A percentile compares a stretch with the other conserved stretches of the same genome.
phyloP scores from a whole-genome alignment of 2,888 invertebrate genomes.

The Diaphora mendica region DNA sequence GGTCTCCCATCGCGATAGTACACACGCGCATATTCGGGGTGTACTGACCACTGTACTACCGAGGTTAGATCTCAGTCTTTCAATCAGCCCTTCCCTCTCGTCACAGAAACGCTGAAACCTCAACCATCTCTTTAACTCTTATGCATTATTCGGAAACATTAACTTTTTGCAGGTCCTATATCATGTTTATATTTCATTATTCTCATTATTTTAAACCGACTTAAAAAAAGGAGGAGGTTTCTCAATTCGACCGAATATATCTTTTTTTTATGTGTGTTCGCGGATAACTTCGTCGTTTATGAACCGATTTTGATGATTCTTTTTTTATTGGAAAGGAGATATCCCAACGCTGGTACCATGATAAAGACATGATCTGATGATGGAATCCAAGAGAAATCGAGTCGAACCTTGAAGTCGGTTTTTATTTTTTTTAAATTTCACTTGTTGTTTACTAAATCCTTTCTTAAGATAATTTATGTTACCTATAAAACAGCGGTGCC shows the following conservation, averaged over 20 bases:
- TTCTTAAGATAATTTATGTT: background rate
- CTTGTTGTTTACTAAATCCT: background rate
- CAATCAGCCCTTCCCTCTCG: background rate
- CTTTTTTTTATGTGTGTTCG: too few species aligned
- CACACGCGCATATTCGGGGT: background rate
- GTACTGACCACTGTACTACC: background rate
- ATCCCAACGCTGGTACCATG: too few species aligned
- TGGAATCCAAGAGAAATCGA: too few species aligned
- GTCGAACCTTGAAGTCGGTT: too few species aligned
- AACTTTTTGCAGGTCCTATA: background rate
- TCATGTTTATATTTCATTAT: background rate
- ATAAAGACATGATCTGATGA: too few species aligned
- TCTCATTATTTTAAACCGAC: background rate
- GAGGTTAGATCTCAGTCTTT: background rate
- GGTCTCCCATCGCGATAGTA: background rate
- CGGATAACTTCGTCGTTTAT: too few species aligned
- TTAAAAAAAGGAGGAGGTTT: too few species aligned
- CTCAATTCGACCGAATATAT: too few species aligned
- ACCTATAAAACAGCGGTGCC: background rate
- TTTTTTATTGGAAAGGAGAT: too few species aligned
- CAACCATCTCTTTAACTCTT: background rate
- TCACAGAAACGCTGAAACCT: background rate
- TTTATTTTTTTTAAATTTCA: too few species aligned
- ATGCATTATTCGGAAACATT: background rate
- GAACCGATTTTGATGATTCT: too few species aligned